phyloP scores from a whole-genome alignment of 1,140 invertebrate species.

The Drosophila hydei region DNA sequence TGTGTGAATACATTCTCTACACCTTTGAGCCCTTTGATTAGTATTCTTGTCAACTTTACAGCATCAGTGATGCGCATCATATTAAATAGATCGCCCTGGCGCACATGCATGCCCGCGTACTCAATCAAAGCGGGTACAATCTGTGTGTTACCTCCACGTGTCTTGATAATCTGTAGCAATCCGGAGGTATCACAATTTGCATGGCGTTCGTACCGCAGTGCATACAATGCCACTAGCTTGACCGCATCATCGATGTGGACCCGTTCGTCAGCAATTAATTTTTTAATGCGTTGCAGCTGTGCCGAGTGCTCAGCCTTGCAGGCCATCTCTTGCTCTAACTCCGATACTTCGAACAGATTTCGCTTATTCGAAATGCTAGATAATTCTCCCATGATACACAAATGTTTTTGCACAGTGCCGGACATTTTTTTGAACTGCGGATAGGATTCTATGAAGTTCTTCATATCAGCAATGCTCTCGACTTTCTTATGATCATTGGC shows the following conservation, averaged over 20 bases:
- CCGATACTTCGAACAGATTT: constrained; percentile 95
- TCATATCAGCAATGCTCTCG: constrained; percentile 99
- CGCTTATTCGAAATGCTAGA: constrained; percentile 92
- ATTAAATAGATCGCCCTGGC: constrained; percentile 93
- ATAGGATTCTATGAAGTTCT: constrained; percentile 99
- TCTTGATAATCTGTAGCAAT: constrained; percentile 90
- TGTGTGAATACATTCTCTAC: constrained; percentile 99
- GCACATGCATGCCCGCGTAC: constrained; percentile 91
- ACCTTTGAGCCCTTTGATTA: constrained; percentile 95
- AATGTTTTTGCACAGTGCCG: constrained; percentile 98
- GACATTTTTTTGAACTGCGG: constrained; percentile 99
- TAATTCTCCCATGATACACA: constrained; percentile 97
- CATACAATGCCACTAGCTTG: constrained; percentile 96
- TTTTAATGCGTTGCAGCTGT: constrained; percentile 91
- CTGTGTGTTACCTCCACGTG: constrained; percentile 86
- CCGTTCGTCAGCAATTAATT: constrained; percentile 88
- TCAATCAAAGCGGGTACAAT: constrained; percentile 90
- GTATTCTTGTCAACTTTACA: constrained; percentile 95
- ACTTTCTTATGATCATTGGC: constrained; percentile 98
- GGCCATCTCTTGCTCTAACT: constrained; percentile 97
- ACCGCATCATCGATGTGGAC: constrained; percentile 92
- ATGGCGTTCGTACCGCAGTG: constrained; percentile 95
- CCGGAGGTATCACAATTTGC: constrained; percentile 92
- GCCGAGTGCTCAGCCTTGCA: constrained; percentile 96
- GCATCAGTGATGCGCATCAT: constrained; percentile 89